Conservation (phyloP, 92 coral and sea anemone genomes). For the Galaxea fascicularis region DNA sequence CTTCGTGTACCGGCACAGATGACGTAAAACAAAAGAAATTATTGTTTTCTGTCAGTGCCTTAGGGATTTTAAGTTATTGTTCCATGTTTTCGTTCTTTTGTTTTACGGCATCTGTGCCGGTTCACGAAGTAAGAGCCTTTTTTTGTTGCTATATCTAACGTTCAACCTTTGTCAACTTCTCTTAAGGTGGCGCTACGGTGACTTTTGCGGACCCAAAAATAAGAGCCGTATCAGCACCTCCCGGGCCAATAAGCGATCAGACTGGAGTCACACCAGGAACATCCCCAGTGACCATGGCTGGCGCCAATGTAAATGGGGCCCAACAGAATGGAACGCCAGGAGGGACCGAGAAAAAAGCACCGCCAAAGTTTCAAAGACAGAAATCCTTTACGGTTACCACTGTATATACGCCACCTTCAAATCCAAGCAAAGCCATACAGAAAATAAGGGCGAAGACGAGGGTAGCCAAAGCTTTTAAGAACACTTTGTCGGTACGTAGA, state of each 20-base stretch:
- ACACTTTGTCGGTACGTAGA: constrained; percentile 72
- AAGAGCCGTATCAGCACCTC: constrained; percentile 78
- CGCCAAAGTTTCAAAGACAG: constrained; percentile 69
- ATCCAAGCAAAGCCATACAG: constrained; percentile 84
- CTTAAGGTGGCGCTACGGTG: constrained; percentile 43
- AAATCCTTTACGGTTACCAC: constrained; percentile 86
- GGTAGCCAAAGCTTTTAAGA: constrained; percentile 83
- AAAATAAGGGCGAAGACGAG: constrained; percentile 86
- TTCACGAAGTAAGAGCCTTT: no score
- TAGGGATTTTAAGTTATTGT: neutral
- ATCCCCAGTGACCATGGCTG: constrained; percentile 31
- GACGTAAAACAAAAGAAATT: neutral
- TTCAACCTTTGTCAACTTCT: neutral
- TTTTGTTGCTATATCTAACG: neutral
- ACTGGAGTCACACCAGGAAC: constrained; percentile 22
- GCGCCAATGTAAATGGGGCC: constrained; percentile 25
- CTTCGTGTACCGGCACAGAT: no score
- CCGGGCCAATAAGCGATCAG: constrained; percentile 41
- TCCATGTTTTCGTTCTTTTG: neutral
- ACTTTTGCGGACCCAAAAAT: constrained; percentile 62
- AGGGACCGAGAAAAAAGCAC: constrained; percentile 59
- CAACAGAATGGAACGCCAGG: constrained; percentile 28
- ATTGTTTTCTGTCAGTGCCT: no score
- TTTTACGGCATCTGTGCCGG: no score
- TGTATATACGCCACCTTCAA: constrained; percentile 80